These are phyloP conservation scores for Pelobates cultripes DNA, from an alignment of 2,797 vertebrate genomes.

Conservation along the genomic window DNA sequence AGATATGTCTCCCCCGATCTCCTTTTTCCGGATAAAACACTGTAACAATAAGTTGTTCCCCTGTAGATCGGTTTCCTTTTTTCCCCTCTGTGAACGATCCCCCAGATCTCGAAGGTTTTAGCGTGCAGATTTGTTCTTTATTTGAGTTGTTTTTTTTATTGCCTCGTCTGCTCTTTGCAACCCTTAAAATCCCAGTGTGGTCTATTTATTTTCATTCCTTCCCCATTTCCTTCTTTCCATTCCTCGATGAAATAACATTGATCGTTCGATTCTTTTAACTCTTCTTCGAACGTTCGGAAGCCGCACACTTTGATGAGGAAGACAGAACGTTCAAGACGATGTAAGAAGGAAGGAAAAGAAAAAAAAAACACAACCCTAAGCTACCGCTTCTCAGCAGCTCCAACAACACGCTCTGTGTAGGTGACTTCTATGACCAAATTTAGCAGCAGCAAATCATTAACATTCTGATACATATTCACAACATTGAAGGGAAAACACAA, in stretches of 20 bases:
- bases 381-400: constrained; percentile 65
- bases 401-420: constrained; percentile 73
- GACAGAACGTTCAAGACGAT: too few species aligned
- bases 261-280: constrained; percentile 44
- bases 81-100: background rate
- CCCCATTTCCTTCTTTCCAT: background rate
- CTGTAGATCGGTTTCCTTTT: background rate
- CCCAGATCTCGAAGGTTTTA: background rate
- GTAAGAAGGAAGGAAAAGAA: background rate
- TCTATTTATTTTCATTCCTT: background rate
- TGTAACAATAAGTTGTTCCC: constrained; percentile 13
- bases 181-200: constrained; percentile 34
- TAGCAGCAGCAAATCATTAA: constrained; percentile 83
- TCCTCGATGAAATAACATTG: constrained; percentile 28
- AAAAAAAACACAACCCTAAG: constrained; percentile 3
- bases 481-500: constrained; percentile 58
- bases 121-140: background rate
- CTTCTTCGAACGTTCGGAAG: constrained; percentile 12
- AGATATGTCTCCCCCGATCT: background rate
- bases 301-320: constrained; percentile 22
- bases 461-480: constrained; percentile 91
- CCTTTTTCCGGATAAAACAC: background rate
- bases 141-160: background rate
- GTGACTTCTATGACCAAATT: constrained; percentile 85
- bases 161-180: constrained; percentile 30